Evolutionary conservation across 2,797 vertebrate species (phyloP), one percentile per base, ranked within the genome.

Genomic region (Ctenopoma multispine): DNA sequence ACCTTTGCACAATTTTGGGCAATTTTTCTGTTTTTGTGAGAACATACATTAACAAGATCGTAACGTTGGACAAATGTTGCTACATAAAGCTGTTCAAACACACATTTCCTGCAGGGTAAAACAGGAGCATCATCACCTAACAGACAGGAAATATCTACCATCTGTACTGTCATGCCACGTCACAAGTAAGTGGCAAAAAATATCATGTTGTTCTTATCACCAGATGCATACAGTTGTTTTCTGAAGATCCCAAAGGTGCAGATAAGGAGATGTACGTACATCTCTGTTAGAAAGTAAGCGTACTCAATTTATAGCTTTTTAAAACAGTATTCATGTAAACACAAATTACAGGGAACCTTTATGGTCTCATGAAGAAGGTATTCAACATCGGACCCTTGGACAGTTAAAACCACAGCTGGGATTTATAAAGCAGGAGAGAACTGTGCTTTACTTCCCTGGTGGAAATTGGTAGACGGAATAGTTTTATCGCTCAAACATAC

Each of bases 341-440:
- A 88, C 86, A 89, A 88, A 91, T 86, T 90, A 85, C 80, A 81
- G 87, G 89, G 89, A 87, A 89, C 78, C 54, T 93, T 94, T 88
- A 94, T 27, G 58, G 84, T 31, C 83, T 82, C 86, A 92, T 72
- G 80, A 87, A 87, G 86, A 91, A 92, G 86, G 89, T 78, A 92
- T 93, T 90, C 83, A 85, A 61, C 88, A 86, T 87, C 69, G 85
- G 90, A 90, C 87, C 89, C 77, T 69, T 34, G 81, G 82, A 90
- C 87, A 83, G 91, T 84, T 90, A 83, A 89, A 90, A 63, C 77
- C 86, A 89, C 93, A 94, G 90, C 91, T 94, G 92, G 92, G 87
- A 86, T 89, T 90, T 86, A 92, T 93, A 92, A 92, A 87, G 67
- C 60, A 83, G 72, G 62, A 79, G 80, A 84, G 68, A 76, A 86